Evolutionary conservation across 2,113 vertebrate genomes (phyloP).

Genomic region (Dermatemys mawii): DNA sequence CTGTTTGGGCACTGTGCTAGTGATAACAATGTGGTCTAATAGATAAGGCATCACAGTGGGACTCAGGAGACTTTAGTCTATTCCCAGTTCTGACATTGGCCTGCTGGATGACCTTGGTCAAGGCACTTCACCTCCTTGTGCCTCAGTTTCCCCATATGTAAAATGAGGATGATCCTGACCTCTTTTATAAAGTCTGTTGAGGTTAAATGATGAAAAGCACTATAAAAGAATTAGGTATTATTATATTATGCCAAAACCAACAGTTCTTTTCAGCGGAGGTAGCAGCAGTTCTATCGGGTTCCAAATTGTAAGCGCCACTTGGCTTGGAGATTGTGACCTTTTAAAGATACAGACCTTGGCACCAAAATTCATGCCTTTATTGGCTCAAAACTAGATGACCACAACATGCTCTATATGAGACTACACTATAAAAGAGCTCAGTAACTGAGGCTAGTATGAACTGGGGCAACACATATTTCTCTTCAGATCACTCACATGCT

Average conservation of each 20-base stretch:
- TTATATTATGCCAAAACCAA: fast-evolving
- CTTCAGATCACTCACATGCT: fast-evolving
- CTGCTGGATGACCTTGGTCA: neutral
- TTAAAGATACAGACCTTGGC: neutral
- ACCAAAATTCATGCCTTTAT: neutral
- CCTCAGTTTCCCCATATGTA: neutral
- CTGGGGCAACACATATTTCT: fast-evolving
- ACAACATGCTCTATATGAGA: fast-evolving
- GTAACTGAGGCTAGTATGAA: fast-evolving
- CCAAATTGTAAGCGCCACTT: neutral
- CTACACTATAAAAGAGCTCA: neutral
- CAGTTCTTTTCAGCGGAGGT: neutral
- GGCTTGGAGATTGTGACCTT: neutral
- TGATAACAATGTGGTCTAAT: neutral
- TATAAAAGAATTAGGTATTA: neutral
- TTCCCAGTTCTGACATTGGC: neutral
- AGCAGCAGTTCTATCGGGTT: neutral
- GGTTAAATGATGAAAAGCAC: neutral
- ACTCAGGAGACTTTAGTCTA: neutral
- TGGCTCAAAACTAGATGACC: neutral
- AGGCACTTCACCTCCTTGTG: neutral
- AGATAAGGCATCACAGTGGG: neutral
- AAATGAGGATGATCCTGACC: neutral
- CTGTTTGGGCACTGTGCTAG: fast-evolving
- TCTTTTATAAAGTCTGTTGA: neutral